A percentile compares a stretch with the other conserved stretches of the same genome.
phyloP scores from a whole-genome alignment of 2,888 invertebrate species.

The Griposia aprilina region DNA sequence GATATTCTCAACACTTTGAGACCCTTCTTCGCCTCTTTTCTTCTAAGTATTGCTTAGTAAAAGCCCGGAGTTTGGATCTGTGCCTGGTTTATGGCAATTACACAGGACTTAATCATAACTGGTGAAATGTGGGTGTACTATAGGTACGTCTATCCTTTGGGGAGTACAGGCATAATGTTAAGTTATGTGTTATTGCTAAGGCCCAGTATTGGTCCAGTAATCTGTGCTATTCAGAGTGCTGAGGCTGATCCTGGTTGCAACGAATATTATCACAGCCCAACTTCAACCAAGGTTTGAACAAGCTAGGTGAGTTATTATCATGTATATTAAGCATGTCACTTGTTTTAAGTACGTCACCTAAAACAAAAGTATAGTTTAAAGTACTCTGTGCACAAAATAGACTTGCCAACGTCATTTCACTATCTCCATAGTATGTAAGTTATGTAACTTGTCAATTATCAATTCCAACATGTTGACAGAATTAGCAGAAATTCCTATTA shows the following conservation, averaged over 20 bases:
- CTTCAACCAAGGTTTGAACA: background rate
- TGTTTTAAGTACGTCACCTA: constrained; percentile 2
- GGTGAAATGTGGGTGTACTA: too few relatives aligned
- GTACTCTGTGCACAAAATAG: background rate
- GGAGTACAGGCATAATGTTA: background rate
- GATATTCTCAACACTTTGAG: background rate
- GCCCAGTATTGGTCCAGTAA: background rate
- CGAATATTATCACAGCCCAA: background rate
- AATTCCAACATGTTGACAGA: constrained; percentile 3
- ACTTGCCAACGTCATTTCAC: background rate
- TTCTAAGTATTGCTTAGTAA: background rate
- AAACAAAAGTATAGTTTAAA: too few relatives aligned
- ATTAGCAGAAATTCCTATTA: constrained; percentile 21
- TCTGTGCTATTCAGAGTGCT: background rate
- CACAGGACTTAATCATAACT: too few relatives aligned
- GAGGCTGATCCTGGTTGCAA: background rate
- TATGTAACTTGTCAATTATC: constrained; percentile 12
- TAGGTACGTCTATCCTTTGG: background rate
- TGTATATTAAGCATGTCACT: background rate
- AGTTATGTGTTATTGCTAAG: background rate
- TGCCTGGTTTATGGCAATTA: background rate
- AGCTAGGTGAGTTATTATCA: background rate
- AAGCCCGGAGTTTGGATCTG: background rate
- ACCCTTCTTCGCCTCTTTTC: background rate
- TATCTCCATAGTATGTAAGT: background rate